Evolutionary conservation across 92 coral and sea anemone genomes (phyloP).

Genomic region (Palythoa caribaeorum): DNA sequence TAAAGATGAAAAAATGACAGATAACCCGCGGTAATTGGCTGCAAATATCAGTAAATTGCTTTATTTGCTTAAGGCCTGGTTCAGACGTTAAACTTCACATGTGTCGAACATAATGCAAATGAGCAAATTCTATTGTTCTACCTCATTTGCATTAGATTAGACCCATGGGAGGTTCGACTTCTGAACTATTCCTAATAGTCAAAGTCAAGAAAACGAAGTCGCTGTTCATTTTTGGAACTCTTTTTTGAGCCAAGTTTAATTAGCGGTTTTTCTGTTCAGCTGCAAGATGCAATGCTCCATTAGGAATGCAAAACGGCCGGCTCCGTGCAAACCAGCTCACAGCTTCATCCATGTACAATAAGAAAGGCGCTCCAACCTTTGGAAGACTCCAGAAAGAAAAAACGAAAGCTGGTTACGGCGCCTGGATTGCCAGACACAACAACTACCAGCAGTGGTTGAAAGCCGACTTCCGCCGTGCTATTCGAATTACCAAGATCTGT

Average conservation of each 20-base stretch:
- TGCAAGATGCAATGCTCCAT: constrained; percentile 30
- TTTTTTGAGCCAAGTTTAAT: too few relatives aligned
- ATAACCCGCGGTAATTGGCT: too few relatives aligned
- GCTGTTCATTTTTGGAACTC: background rate
- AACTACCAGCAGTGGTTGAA: constrained; percentile 55
- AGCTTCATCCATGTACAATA: constrained; percentile 22
- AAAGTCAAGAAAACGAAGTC: too few relatives aligned
- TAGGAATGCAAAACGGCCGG: constrained; percentile 44
- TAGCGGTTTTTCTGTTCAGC: background rate
- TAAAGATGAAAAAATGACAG: too few relatives aligned
- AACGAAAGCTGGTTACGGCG: constrained; percentile 33
- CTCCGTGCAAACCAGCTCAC: constrained; percentile 27
- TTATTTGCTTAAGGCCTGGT: too few relatives aligned
- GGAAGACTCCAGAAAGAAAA: constrained; percentile 30
- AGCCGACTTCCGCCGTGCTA: constrained; percentile 39
- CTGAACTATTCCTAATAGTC: too few relatives aligned
- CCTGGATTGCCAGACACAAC: constrained; percentile 52
- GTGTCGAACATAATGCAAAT: too few relatives aligned
- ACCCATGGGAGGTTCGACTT: too few relatives aligned
- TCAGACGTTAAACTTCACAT: too few relatives aligned
- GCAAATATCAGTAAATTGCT: too few relatives aligned
- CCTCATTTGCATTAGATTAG: too few relatives aligned
- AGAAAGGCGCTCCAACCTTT: constrained; percentile 7
- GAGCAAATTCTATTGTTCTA: too few relatives aligned
- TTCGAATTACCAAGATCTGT: constrained; percentile 45